phyloP scores from a whole-genome alignment of 1,140 invertebrate species.

The Listronotus bonariensis region DNA sequence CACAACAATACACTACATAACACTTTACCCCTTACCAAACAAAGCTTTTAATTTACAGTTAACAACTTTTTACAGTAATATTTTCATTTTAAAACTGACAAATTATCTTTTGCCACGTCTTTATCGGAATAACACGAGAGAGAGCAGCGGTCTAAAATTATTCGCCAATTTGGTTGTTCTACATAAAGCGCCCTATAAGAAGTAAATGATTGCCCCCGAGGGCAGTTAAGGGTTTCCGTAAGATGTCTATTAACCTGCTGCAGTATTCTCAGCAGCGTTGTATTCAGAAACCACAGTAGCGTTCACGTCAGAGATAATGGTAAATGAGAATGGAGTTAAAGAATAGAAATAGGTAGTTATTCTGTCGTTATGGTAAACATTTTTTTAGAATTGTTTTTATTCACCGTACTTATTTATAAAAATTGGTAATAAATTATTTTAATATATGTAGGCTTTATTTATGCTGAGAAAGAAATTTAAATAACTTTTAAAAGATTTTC shows the following conservation, averaged over 20 bases:
- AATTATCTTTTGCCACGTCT: conserved; percentile 25
- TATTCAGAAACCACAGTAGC: conserved; percentile 12
- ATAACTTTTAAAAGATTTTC: too few species aligned
- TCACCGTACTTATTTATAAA: too few species aligned
- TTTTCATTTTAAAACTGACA: conserved; percentile 20
- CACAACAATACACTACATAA: too few species aligned
- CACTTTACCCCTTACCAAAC: too few species aligned
- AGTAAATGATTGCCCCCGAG: conserved; percentile 31
- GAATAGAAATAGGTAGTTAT: too few species aligned
- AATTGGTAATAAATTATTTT: too few species aligned
- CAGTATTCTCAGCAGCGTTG: conserved; percentile 19
- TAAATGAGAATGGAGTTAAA: too few species aligned
- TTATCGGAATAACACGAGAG: conserved; percentile 28
- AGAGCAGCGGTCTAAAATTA: conserved; percentile 28
- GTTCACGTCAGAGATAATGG: background rate
- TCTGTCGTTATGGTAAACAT: too few species aligned
- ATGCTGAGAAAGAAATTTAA: too few species aligned
- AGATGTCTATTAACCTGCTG: conserved; percentile 31
- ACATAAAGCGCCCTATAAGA: conserved; percentile 33
- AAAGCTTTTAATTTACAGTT: too few species aligned
- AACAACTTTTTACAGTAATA: conserved; percentile 10
- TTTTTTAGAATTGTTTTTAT: too few species aligned
- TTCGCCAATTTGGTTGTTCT: conserved; percentile 35
- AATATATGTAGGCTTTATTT: too few species aligned
- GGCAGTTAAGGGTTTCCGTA: conserved; percentile 33